Evolutionary conservation across 2,797 vertebrate genomes (phyloP), one percentile per base, ranked within the genome.

Genomic region (Cyclopterus lumpus): DNA sequence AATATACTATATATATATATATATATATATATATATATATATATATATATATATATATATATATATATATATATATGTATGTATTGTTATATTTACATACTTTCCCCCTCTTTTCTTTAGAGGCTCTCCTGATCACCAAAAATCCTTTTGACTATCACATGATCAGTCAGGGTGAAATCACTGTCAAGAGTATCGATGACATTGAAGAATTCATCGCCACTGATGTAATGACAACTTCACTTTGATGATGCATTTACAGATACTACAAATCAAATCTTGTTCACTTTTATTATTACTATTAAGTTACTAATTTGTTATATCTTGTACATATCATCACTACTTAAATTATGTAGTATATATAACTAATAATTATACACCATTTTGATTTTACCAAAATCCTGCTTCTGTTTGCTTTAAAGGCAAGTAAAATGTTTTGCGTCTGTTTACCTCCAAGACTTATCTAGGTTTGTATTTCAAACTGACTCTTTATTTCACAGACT

Each of bases 91-190:
- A 6, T 53, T 64, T 26, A 59, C 10, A n/a, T 53, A 2, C 55
- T 28, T 22, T 16, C 11, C 3, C 2, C 91, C 22, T 91, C 26
- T 22, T 63, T 77, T 34, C 59, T 54, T 69, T 83, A 97, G 97
- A 97, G 79, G 93, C 95, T 91, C 95, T 97, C 28, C 93, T 97
- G 44, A 94, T 97, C 71, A 96, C 96, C 79, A 93, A 93, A 67
- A 97, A 96, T 69, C 96, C 96, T 0, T 95, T 92, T 0, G 95
- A 97, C 79, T 97, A 94, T 53, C 91, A 83, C 1, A 95, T 93
- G 86, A 83, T 97, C 89, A 96, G 96, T 81, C 96, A 96, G 36
- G 96, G 96, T 53, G 95, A 97, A 87, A 95, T 97, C 82, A 93
- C 92, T 16, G 96, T 97, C 73, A 86, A 95, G 85, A 96, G 95